Base-by-base conservation (phyloP, 2,888 invertebrate genomes). In the Pseudolycoriella hygida region DNA sequence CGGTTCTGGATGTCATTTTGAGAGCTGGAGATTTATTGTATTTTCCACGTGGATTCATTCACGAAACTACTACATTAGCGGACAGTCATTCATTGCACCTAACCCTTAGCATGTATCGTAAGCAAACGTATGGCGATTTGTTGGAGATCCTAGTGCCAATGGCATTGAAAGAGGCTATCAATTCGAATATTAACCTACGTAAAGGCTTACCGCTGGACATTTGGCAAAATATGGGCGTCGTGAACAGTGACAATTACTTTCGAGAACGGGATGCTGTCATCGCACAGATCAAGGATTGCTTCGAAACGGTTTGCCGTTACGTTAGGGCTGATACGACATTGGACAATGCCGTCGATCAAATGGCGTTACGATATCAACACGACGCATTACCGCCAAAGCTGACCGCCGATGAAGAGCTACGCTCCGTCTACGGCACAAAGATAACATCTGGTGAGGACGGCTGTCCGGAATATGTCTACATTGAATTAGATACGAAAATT, bases 21-120 rank as follows among this genome's bases (percentile, higher is more conserved):
- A 71, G 81, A 57, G 78, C 89, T 3, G 94, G 94, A 1, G 96
- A 96, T 61, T 60, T 96, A 54, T 69, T 98, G 1, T 98, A 97
- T 62, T 88, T 97, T 57, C 97, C 97, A 1, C 72, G 88, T 43
- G 89, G 89, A 46, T 79, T 75, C 18, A 85, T 89, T 45, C 88
- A 89, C 60, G 85, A 93, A 67, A 93, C 82, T 2, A 68, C 73
- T 45, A 85, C 92, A 1, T 71, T 81, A 49, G 73, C 77, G 14
- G 77, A 81, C 31, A 69, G 72, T 20, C 93, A 97, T 67, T 96
- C 96, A 2, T 70, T 97, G 3, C 97, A 98, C 61, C 77, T 97
- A 4, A 97, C 97, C 0, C 67, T 97, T 4, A 94, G 93, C 42
- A 80, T 87, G 55, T 92, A 87, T 58, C 94, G 96, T 59, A 80